A percentile compares a stretch with the other conserved stretches of the same genome.
phyloP scores from a whole-genome alignment of 2,888 invertebrate species.

The Clunio marinus region DNA sequence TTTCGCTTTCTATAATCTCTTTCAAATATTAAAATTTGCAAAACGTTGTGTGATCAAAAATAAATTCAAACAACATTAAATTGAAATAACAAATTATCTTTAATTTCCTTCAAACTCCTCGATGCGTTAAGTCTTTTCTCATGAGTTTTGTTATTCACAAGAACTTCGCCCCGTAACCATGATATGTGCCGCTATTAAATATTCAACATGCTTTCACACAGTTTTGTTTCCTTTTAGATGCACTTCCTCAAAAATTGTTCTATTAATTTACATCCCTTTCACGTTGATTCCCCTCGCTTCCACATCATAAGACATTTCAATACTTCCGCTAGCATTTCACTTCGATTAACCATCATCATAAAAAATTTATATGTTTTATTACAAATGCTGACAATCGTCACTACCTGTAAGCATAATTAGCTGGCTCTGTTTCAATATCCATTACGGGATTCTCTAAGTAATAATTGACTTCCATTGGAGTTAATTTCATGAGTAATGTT shows the following conservation, averaged over 20 bases:
- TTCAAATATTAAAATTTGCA: too few relatives aligned
- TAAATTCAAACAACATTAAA: too few relatives aligned
- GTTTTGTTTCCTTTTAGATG: slow-evolving; percentile 14
- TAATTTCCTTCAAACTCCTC: not conserved
- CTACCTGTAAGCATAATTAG: slow-evolving; percentile 38
- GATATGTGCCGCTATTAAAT: slow-evolving; percentile 15
- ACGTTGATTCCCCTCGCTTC: not conserved
- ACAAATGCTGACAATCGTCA: not conserved
- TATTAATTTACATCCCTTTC: slow-evolving; percentile 13
- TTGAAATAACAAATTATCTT: slow-evolving; percentile 8
- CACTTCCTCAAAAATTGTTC: slow-evolving; percentile 20
- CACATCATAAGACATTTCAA: not conserved
- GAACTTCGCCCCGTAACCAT: slow-evolving; percentile 9
- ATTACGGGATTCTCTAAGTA: slow-evolving; percentile 38
- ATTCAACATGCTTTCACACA: slow-evolving; percentile 24
- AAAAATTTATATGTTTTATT: not conserved
- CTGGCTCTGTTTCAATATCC: slow-evolving; percentile 34
- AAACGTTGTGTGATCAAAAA: too few relatives aligned
- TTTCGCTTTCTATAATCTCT: too few relatives aligned
- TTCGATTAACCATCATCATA: not conserved
- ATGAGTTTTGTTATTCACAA: not conserved
- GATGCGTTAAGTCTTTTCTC: not conserved
- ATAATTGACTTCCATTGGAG: slow-evolving; percentile 38
- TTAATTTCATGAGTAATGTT: slow-evolving; percentile 26
- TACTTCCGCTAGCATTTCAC: not conserved